A percentile compares a stretch with the other conserved stretches of the same genome.
phyloP scores from a whole-genome alignment of 2,888 invertebrate genomes.

The Metellina segmentata region DNA sequence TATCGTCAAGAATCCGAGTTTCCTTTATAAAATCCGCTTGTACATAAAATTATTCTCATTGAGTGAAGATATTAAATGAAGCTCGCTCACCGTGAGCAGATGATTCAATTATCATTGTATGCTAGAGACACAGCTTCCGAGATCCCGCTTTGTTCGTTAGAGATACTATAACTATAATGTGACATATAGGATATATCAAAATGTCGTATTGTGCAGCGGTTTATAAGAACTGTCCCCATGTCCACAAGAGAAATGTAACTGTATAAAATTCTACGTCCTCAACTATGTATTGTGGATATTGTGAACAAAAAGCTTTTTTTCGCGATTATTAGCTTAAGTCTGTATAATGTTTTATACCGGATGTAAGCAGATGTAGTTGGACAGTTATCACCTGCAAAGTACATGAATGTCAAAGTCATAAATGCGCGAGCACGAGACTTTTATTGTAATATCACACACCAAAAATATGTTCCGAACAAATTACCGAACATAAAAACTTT shows the following conservation, averaged over 20 bases:
- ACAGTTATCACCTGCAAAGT: slow-evolving; percentile 70
- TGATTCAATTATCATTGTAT: slow-evolving; percentile 40
- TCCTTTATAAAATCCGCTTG: slow-evolving; percentile 22
- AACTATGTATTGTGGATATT: slow-evolving; percentile 67
- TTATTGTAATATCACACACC: slow-evolving; percentile 22
- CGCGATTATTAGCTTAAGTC: slow-evolving; percentile 73
- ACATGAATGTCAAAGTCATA: slow-evolving; percentile 72
- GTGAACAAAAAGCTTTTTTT: slow-evolving; percentile 71
- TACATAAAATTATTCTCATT: slow-evolving; percentile 36
- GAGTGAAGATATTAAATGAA: not conserved
- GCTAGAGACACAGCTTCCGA: slow-evolving; percentile 46
- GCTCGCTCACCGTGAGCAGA: slow-evolving; percentile 1
- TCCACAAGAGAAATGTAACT: slow-evolving; percentile 64
- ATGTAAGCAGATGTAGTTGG: slow-evolving; percentile 62
- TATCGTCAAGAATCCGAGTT: slow-evolving; percentile 21
- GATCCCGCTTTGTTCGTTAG: slow-evolving; percentile 66
- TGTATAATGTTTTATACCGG: slow-evolving; percentile 71
- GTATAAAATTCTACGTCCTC: slow-evolving; percentile 56
- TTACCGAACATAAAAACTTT: slow-evolving; percentile 31
- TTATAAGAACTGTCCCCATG: slow-evolving; percentile 66
- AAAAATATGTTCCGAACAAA: slow-evolving; percentile 64
- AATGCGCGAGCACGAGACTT: slow-evolving; percentile 52
- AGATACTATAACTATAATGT: slow-evolving; percentile 52
- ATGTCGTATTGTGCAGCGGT: slow-evolving; percentile 73
- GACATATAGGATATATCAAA: slow-evolving; percentile 71